phyloP scores from a whole-genome alignment of 1,140 invertebrate species.

The Musca domestica region DNA sequence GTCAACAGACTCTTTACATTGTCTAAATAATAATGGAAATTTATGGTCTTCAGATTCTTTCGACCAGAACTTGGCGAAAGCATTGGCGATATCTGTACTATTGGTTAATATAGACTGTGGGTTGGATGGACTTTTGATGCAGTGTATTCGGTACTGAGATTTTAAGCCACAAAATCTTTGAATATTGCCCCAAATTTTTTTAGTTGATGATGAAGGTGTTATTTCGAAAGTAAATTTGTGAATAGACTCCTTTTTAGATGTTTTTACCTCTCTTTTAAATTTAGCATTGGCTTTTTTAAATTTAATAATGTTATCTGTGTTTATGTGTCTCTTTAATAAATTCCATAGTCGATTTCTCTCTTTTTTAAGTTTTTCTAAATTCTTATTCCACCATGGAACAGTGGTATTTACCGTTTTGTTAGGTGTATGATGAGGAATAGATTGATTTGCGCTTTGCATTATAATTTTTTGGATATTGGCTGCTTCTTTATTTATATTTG shows the following conservation, averaged over 20 bases:
- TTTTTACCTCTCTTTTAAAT: background rate
- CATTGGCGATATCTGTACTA: constrained; percentile 5
- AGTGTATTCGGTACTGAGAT: background rate
- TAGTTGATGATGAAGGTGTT: background rate
- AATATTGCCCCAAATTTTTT: background rate
- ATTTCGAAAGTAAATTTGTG: background rate
- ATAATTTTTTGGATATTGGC: constrained; percentile 9
- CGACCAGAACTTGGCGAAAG: background rate
- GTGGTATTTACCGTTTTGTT: no score
- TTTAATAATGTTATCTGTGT: background rate
- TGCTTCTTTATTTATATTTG: constrained; percentile 11
- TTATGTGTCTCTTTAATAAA: background rate
- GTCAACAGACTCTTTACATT: background rate
- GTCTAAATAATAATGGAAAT: background rate
- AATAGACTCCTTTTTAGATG: background rate
- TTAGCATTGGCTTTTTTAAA: constrained; percentile 13
- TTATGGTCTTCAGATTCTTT: background rate
- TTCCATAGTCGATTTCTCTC: background rate
- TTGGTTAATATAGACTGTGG: background rate
- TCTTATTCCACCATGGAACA: constrained; percentile 20
- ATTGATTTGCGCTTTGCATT: background rate
- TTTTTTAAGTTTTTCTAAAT: background rate
- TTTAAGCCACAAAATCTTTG: background rate
- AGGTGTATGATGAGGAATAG: background rate
- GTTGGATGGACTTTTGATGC: background rate